These are phyloP conservation scores for Drosophila sechellia DNA, from an alignment of 1,140 invertebrate species.

Conservation along the genomic window DNA sequence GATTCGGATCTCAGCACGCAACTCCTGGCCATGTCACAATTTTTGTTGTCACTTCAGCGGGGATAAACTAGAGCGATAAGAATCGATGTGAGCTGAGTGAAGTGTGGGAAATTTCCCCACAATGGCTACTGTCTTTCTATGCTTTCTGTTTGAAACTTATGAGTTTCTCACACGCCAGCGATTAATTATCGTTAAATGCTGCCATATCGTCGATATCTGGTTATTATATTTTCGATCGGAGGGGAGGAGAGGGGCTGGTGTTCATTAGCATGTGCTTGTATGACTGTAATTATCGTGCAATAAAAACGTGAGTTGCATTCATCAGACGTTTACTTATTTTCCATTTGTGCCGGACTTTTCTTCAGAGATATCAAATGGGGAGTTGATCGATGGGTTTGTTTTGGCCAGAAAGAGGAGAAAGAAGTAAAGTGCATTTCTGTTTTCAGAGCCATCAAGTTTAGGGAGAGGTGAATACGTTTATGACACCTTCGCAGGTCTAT, in stretches of 20 bases:
- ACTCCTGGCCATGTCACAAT: conserved; percentile 30
- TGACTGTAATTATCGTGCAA: conserved; percentile 72
- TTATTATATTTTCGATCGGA: neutral
- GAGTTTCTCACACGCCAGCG: conserved; percentile 70
- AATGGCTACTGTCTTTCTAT: conserved; percentile 37
- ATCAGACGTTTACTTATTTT: conserved; percentile 25
- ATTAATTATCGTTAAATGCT: conserved; percentile 73
- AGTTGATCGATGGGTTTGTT: conserved; percentile 23
- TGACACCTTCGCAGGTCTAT: neutral
- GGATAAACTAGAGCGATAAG: conserved; percentile 35
- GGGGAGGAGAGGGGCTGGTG: conserved; percentile 2
- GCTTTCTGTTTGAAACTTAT: conserved; percentile 48
- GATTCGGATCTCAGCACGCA: conserved; percentile 33
- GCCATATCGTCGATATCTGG: conserved; percentile 64
- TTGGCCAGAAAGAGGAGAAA: neutral
- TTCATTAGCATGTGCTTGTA: conserved; percentile 61
- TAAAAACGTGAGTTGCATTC: conserved; percentile 73
- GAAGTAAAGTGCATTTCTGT: neutral
- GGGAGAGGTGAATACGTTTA: neutral
- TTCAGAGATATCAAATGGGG: conserved; percentile 10
- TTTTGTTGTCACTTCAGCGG: conserved; percentile 11
- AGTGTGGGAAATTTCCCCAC: conserved; percentile 55
- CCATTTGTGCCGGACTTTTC: conserved; percentile 36
- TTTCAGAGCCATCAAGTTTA: conserved; percentile 3
- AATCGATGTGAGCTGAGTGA: conserved; percentile 17